Conservation (phyloP, 2,113 vertebrate species). For the Hemibagrus wyckioides region DNA sequence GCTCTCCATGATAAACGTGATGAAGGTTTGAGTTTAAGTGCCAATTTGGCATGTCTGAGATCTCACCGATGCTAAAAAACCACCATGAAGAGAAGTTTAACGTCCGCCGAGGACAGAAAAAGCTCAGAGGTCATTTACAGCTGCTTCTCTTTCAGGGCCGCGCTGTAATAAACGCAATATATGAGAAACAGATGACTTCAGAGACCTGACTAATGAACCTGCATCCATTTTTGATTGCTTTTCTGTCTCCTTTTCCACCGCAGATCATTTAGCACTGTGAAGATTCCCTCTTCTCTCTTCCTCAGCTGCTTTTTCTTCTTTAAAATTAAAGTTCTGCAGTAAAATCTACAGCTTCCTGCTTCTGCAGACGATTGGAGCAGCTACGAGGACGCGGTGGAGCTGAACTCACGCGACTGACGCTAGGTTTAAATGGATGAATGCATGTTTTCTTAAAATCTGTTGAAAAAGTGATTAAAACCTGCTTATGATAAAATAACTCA, state of each 20-base stretch:
- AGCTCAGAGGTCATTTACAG: neutral
- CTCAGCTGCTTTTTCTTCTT: neutral
- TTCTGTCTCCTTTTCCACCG: slow-evolving; percentile 9
- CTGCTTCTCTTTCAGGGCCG: neutral
- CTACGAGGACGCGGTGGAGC: accelerated
- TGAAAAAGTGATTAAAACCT: no score
- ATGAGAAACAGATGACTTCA: neutral
- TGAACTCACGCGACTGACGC: no score
- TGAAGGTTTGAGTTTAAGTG: neutral
- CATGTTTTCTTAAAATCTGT: no score
- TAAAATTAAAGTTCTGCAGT: neutral
- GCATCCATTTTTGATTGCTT: neutral
- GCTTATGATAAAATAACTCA: neutral
- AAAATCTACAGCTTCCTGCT: neutral
- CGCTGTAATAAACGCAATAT: neutral
- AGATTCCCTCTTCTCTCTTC: neutral
- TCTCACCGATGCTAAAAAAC: neutral
- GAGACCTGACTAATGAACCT: slow-evolving; percentile 24
- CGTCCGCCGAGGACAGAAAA: neutral
- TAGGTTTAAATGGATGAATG: no score
- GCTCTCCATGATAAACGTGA: neutral
- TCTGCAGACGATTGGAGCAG: neutral
- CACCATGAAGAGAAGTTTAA: neutral
- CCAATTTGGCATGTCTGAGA: neutral
- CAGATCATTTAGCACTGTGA: neutral